Base-by-base conservation (phyloP, 2,797 vertebrate genomes). In the Falco rusticolus region DNA sequence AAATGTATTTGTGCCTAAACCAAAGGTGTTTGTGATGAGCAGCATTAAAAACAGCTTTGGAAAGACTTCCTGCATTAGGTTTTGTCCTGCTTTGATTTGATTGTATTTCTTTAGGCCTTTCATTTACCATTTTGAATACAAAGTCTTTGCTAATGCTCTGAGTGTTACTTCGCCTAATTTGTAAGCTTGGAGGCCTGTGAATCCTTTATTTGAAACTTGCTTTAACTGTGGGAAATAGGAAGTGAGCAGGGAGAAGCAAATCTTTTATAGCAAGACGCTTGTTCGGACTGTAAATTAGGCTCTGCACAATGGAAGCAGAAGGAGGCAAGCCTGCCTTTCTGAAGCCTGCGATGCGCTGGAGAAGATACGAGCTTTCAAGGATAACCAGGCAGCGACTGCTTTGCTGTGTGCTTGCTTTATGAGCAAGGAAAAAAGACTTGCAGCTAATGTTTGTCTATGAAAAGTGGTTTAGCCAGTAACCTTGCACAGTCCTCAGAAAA, bases 221-320 rank as follows among this genome's bases (percentile, higher is more conserved):
- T 96, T 97, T 96, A 96, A 97, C 97, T 98, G 97, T 98, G 98
- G 97, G 98, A 98, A 98, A 98, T 98, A 96, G 96, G 97, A 98
- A 97, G 95, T 96, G 95, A 98, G 93, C 77, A 51, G 90, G 94
- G 95, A 97, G 91, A 97, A 97, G 94, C 94, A 97, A 95, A 96
- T 96, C 97, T 96, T 98, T 97, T 97, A 93, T 96, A 92, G 90
- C 6, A 16, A 94, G 81, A 50, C 4, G 16, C 95, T 97, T 95
- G 97, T 96, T 96, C 84, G 6, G 97, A 98, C 97, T 98, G 19
- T 96, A 96, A 98, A 98, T 98, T 96, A 97, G 96, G 75, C 77
- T 71, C 11, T 31, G 41, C 83, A 97, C 96, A 97, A 98, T 96
- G 91, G 90, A 47, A 90, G 43, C 94, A 96, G 91, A 96, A 97